Evolutionary conservation across 2,888 invertebrate genomes (phyloP).

Genomic region (Philhelius pedissequus): DNA sequence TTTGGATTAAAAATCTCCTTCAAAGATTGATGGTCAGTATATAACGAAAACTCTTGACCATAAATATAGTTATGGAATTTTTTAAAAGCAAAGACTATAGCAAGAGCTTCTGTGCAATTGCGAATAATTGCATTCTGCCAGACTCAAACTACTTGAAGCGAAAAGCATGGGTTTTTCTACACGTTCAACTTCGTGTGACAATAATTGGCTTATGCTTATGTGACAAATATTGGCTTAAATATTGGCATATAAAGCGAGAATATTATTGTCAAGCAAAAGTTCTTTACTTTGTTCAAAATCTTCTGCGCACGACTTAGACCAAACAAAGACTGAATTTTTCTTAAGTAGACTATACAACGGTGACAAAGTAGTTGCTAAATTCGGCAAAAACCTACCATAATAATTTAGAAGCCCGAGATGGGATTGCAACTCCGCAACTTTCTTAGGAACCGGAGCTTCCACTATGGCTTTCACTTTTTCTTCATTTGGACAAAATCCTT

Average conservation of each 20-base stretch:
- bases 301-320: not conserved
- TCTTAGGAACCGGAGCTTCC: conserved; percentile 44
- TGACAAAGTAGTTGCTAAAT: not conserved
- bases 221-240: too few relatives aligned
- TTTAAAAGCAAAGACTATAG: not conserved
- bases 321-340: not conserved
- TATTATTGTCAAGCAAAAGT: not conserved
- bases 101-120: conserved; percentile 15
- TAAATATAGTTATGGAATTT: conserved; percentile 73
- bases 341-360: not conserved
- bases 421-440: conserved; percentile 46
- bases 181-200: not conserved
- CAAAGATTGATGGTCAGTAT: conserved; percentile 60
- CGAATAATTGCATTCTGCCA: not conserved
- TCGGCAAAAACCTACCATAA: not conserved
- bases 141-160: not conserved
- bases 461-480: conserved; percentile 51
- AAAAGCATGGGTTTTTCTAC: conserved; percentile 19
- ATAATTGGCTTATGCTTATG: too few relatives aligned
- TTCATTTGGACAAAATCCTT: not conserved
- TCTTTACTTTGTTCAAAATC: not conserved
- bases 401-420: conserved; percentile 32
- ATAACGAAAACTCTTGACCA: conserved; percentile 42
- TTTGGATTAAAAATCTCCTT: conserved; percentile 21
- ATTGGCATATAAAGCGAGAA: not conserved